Percentiles rank a stretch among this genome's conserved stretches.
phyloP scores from a whole-genome alignment of 2,797 vertebrate species.

The Triplophysa bombifrons region DNA sequence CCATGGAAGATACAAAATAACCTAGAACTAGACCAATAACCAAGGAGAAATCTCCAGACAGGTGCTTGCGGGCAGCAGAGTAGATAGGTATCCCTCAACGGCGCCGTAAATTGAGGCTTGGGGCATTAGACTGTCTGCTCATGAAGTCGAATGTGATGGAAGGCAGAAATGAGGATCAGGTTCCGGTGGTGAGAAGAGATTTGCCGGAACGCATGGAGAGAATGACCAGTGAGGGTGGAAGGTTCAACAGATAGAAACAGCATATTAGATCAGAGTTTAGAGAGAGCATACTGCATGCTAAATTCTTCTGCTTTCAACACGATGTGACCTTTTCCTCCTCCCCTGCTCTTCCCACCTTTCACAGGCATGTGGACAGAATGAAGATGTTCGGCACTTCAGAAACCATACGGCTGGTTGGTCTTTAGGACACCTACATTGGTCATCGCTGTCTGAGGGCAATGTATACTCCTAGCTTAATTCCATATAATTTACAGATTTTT shows the following conservation, averaged over 20 bases:
- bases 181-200: constrained; percentile 28
- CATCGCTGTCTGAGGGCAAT: constrained; percentile 6
- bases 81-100: constrained; percentile 14
- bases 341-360: constrained; percentile 38
- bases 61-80: background rate
- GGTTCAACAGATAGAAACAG: constrained; percentile 56
- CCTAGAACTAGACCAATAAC: constrained; percentile 26
- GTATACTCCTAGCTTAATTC: background rate
- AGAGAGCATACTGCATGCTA: constrained; percentile 40
- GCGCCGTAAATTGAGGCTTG: constrained; percentile 14
- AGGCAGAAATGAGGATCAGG: constrained; percentile 47
- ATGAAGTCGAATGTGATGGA: constrained; percentile 23
- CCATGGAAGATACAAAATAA: background rate
- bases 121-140: constrained; percentile 41
- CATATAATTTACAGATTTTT: background rate
- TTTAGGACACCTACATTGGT: background rate
- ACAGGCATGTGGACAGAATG: constrained; percentile 33
- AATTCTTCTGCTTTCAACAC: constrained; percentile 48
- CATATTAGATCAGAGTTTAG: constrained; percentile 58
- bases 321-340: constrained; percentile 46
- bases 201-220: constrained; percentile 28
- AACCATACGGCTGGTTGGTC: constrained; percentile 15
- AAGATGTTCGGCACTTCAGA: constrained; percentile 26
- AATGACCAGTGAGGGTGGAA: constrained; percentile 7
- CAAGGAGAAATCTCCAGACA: constrained; percentile 15